Evolutionary conservation across 2,888 invertebrate genomes (phyloP).

Genomic region (Plutella xylostella): DNA sequence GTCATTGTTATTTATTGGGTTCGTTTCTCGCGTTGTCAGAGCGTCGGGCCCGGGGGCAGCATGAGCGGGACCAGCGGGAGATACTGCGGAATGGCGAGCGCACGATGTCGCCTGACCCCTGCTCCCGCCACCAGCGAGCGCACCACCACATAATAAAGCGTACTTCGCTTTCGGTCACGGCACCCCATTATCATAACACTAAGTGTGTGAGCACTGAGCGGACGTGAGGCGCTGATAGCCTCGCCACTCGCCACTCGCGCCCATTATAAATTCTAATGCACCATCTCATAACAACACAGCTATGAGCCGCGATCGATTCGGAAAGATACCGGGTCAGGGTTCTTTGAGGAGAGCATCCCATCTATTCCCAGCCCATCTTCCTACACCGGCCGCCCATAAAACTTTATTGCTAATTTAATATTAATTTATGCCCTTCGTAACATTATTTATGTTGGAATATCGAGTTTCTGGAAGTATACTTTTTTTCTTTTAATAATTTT

Average conservation of each 20-base stretch:
- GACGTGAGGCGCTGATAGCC: conserved; percentile 29
- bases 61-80: conserved; percentile 36
- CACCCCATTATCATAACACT: conserved; percentile 42
- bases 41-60: conserved; percentile 27
- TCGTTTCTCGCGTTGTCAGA: conserved; percentile 31
- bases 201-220: conserved; percentile 38
- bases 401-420: conserved; percentile 29
- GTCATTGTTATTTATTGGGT: conserved; percentile 47
- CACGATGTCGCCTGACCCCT: conserved; percentile 48
- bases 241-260: conserved; percentile 24
- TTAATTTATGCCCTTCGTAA: conserved; percentile 2
- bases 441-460: too few species aligned
- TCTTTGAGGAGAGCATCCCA: conserved; percentile 26
- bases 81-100: conserved; percentile 40
- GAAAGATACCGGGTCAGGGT: conserved; percentile 38
- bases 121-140: conserved; percentile 21
- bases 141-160: conserved; percentile 33
- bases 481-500: too few species aligned
- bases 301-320: conserved; percentile 36
- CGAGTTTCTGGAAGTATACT: too few species aligned
- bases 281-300: conserved; percentile 28
- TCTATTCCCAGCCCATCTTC: conserved; percentile 19
- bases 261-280: conserved; percentile 46
- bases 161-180: conserved; percentile 45
- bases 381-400: conserved; percentile 24